Evolutionary conservation across 2,888 invertebrate species (phyloP), one percentile per base, ranked within the genome.

Genomic region (Nezara viridula): DNA sequence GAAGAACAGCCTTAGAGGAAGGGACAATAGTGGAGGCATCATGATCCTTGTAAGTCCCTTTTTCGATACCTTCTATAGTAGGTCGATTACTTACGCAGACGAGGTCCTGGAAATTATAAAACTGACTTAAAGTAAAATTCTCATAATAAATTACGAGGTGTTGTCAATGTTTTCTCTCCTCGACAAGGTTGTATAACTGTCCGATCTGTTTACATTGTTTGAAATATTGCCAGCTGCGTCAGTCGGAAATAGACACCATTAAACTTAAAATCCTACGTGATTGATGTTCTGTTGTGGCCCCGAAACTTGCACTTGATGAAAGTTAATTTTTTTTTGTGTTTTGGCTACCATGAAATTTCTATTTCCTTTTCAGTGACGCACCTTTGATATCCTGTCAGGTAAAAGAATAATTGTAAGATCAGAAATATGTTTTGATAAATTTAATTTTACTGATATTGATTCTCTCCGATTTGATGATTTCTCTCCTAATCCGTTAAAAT

Each of bases 141-240:
- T 55, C 55, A n/a, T n/a, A n/a, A 55, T n/a, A n/a, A n/a, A n/a
- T 55, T 24, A 55, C 55, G 24, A n/a, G n/a, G n/a, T 2, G 55
- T 55, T 55, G 60, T 60, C 60, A 27, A 60, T 27, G 10, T 77
- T 77, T 40, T 19, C 40, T 77, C 44, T 44, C 40, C 77, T 16
- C 77, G 21, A 77, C 77, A 14, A n/a, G 60, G 77, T 32, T 12
- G 40, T 77, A 77, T 77, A 77, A 19, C 77, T 77, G 77, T 77
- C 77, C 21, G 77, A 24, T 77, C 19, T 77, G 77, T 77, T 77
- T 77, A 24, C 77, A 40, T 7, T 27, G 77, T 4, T 37, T 40
- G 77, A 77, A 77, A 77, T 77, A 77, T 77, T 77, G 16, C 37
- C 77, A 77, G 77, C 77, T 77, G 77, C 77, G 77, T 77, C 24